phyloP scores from a whole-genome alignment of 1,140 invertebrate genomes.

The Neodiprion virginianus region DNA sequence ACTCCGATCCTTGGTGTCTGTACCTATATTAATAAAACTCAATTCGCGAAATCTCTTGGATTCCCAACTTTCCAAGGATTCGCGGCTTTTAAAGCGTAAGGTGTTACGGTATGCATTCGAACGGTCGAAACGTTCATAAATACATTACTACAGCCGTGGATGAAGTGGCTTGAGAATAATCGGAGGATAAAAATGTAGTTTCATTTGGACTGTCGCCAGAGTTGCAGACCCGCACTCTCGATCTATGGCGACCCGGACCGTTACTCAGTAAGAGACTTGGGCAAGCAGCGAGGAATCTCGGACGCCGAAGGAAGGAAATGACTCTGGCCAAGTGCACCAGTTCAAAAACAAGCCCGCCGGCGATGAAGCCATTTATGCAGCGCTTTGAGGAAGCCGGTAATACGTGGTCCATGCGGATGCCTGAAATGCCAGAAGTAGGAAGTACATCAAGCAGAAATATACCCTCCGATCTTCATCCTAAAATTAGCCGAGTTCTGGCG shows the following conservation, averaged over 20 bases:
- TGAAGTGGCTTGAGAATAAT: slow-evolving; percentile 2
- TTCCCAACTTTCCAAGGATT: no score
- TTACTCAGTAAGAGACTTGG: slow-evolving; percentile 1
- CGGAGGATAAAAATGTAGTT: slow-evolving; percentile 2
- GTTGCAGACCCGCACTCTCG: background rate
- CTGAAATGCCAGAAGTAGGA: no score
- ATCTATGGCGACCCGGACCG: background rate
- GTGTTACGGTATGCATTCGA: no score
- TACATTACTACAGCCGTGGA: background rate
- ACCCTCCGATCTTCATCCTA: no score
- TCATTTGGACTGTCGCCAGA: background rate
- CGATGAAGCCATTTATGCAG: background rate
- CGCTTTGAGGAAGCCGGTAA: background rate
- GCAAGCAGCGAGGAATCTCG: background rate
- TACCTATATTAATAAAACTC: slow-evolving; percentile 23
- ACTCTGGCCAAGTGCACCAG: background rate
- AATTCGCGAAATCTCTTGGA: background rate
- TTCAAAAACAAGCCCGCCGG: background rate
- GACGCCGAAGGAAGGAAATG: background rate
- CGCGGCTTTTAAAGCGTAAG: no score
- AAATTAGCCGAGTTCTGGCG: no score
- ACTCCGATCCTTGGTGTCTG: slow-evolving; percentile 22
- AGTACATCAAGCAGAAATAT: no score
- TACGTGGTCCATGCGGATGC: no score
- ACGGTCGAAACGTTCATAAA: background rate